Base-by-base conservation (phyloP, 2,797 vertebrate species). In the Caiman crocodilus region DNA sequence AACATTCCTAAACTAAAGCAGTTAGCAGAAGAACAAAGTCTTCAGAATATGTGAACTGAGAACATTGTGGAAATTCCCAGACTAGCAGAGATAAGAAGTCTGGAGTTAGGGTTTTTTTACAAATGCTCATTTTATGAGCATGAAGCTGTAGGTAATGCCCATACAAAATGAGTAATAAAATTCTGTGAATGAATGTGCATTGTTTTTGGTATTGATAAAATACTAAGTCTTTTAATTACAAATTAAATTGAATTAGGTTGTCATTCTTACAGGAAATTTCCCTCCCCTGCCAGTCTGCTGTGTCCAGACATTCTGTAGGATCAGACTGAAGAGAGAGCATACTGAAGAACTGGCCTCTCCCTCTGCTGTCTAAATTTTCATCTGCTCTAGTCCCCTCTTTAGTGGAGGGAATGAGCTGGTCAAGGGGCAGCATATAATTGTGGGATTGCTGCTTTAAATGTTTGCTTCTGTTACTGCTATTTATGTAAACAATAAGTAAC, bases 401-500 rank as follows among this genome's bases (percentile, higher is more conserved):
- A 76, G n/a, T 28, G 17, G 21, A 7, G 71, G 71, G 82, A 74
- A 3, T 23, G 14, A 8, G 25, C n/a, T 42, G 1, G n/a, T 14
- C 64, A 57, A n/a, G 17, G 8, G 23, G 7, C 57, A 23, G 4
- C 4, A 3, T 4, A 1, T 14, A 63, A 25, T 17, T 60, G 17
- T 9, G 21, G 15, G 59, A 23, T 60, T 21, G 21, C 58, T 79
- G 25, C 4, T 59, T 30, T 32, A 60, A 77, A 56, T 20, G 20
- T 3, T 20, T 65, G 14, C 42, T 26, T 71, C 21, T 42, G 3
- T 63, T 73, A 30, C 18, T 78, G 10, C 32, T 78, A 23, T 42
- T 84, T 78, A 35, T 57, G 25, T 55, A 87, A 87, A 57, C 64
- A 60, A 13, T 77, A 82, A 90, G 87, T 90, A 82, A 80, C 77